Conservation (phyloP, 2,797 vertebrate genomes). For the Ataeniobius toweri region DNA sequence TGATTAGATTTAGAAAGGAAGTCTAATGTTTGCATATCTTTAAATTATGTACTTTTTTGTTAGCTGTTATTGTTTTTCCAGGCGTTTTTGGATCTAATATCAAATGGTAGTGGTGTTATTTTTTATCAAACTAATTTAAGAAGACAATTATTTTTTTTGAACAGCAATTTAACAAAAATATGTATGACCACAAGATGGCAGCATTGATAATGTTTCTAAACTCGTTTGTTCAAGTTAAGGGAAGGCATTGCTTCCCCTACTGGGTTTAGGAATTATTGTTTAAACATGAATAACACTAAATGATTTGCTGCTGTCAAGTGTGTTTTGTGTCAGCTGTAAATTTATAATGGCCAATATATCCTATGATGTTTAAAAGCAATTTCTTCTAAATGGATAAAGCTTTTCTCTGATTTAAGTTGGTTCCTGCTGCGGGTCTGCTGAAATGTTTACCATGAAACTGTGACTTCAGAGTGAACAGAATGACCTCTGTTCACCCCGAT, state of each 20-base stretch:
- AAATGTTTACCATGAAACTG: slow-evolving; percentile 26
- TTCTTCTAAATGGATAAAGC: background rate
- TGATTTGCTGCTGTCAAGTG: background rate
- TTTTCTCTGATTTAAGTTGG: background rate
- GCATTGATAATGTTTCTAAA: slow-evolving; percentile 40
- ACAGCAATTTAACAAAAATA: background rate
- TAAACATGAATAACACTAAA: background rate
- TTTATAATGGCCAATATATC: background rate
- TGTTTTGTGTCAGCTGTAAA: background rate
- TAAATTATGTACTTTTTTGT: background rate
- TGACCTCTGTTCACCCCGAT: slow-evolving; percentile 48
- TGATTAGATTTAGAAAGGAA: too few relatives aligned
- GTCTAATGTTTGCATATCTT: too few relatives aligned
- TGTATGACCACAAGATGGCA: slow-evolving; percentile 59
- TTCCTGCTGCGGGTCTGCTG: background rate
- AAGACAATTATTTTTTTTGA: background rate
- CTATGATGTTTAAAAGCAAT: background rate
- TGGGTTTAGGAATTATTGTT: slow-evolving; percentile 9
- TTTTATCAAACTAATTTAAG: background rate
- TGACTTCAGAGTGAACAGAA: slow-evolving; percentile 15
- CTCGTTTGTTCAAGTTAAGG: background rate
- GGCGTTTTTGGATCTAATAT: background rate
- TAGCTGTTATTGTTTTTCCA: background rate
- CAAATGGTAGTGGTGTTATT: background rate
- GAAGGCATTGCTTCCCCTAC: background rate